Evolutionary conservation across 2,888 invertebrate genomes (phyloP).

Genomic region (Orthonevra nobilis): DNA sequence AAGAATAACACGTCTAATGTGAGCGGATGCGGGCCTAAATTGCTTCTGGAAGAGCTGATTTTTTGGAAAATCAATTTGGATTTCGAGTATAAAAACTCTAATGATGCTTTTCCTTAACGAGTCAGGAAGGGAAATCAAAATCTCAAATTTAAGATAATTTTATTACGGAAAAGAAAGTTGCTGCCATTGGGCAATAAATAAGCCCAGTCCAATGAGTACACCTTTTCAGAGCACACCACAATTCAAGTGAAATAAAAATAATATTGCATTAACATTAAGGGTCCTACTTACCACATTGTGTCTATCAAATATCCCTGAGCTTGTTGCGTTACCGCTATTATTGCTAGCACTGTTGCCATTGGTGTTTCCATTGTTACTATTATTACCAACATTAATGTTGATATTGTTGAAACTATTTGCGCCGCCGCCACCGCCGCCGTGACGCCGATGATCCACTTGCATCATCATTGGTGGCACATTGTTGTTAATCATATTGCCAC

Average conservation of each 20-base stretch:
- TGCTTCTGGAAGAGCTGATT: too few relatives aligned
- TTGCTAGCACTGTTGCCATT: conserved; percentile 66
- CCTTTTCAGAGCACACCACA: conserved; percentile 67
- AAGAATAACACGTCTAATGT: too few relatives aligned
- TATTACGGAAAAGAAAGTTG: too few relatives aligned
- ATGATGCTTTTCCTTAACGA: too few relatives aligned
- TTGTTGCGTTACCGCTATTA: conserved; percentile 72
- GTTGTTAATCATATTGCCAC: conserved; percentile 58
- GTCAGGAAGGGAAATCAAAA: too few relatives aligned
- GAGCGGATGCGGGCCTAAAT: too few relatives aligned
- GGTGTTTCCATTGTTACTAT: conserved; percentile 61
- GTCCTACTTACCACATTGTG: conserved; percentile 72
- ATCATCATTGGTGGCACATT: conserved; percentile 54
- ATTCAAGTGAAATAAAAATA: neutral
- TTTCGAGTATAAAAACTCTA: too few relatives aligned
- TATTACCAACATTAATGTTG: conserved; percentile 31
- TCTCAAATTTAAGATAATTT: too few relatives aligned
- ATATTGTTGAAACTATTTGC: conserved; percentile 59
- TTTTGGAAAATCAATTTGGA: too few relatives aligned
- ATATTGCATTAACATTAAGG: neutral
- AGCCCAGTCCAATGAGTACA: too few relatives aligned
- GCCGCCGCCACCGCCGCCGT: conserved; percentile 44
- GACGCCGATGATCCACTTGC: conserved; percentile 64
- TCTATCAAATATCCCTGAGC: conserved; percentile 76
- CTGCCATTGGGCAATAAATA: too few relatives aligned